Evolutionary conservation across 2,113 vertebrate genomes (phyloP).

Genomic region (Phocoena sinus): DNA sequence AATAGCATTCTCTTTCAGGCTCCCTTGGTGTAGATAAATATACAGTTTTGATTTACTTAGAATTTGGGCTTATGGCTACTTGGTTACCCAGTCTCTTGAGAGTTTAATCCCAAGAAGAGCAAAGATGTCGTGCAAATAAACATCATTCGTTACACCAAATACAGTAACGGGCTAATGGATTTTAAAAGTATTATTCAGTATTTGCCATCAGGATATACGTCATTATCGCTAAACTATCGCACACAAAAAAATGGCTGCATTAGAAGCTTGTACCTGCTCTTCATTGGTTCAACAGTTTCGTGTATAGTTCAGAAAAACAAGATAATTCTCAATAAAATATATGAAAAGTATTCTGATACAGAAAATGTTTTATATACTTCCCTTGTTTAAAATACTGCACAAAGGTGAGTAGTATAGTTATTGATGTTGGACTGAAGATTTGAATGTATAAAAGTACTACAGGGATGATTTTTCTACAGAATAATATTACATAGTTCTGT

Average conservation of each 20-base stretch:
- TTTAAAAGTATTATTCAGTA: neutral
- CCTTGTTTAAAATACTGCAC: neutral
- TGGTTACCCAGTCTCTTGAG: neutral
- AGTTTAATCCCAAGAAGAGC: neutral
- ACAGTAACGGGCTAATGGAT: neutral
- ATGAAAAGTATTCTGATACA: neutral
- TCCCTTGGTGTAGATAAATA: neutral
- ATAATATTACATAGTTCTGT: neutral
- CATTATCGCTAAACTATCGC: neutral
- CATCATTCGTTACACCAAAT: neutral
- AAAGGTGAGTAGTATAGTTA: neutral
- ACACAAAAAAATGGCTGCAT: neutral
- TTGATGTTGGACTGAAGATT: neutral
- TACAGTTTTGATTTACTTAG: neutral
- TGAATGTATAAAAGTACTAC: neutral
- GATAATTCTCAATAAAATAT: neutral
- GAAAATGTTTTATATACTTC: neutral
- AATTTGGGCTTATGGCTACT: neutral
- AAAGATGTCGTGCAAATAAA: neutral
- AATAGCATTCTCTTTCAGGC: neutral
- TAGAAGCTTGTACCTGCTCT: neutral
- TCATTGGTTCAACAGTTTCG: neutral
- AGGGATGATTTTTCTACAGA: neutral
- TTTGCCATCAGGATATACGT: neutral
- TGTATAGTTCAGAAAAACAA: neutral